Evolutionary conservation across 2,888 invertebrate species (phyloP).

Genomic region (Timema cristinae): DNA sequence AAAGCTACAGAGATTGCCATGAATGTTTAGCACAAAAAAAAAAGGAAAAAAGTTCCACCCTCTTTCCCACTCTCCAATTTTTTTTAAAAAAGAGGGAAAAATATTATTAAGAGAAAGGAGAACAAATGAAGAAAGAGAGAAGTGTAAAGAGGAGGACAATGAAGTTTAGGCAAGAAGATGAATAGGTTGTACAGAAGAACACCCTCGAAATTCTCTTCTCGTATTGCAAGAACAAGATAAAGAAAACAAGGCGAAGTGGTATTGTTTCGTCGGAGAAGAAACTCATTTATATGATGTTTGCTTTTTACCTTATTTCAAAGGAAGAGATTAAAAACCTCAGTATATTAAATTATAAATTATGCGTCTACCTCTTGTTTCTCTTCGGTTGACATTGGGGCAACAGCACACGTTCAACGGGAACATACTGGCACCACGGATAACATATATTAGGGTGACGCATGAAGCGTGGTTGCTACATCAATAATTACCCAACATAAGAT

Average conservation of each 20-base stretch:
- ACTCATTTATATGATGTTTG: conserved; percentile 11
- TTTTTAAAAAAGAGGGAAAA: conserved; percentile 13
- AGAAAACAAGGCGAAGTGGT: neutral
- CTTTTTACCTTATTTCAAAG: conserved; percentile 9
- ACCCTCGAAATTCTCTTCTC: too few species aligned
- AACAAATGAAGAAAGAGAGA: conserved; percentile 18
- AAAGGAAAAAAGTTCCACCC: too few species aligned
- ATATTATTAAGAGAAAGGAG: conserved; percentile 22
- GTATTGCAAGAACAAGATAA: too few species aligned
- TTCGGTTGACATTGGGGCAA: too few species aligned
- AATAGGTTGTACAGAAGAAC: neutral
- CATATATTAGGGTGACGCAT: too few species aligned
- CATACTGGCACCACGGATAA: too few species aligned
- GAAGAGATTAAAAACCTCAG: conserved; percentile 1
- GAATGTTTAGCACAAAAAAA: conserved; percentile 22
- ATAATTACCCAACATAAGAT: too few species aligned
- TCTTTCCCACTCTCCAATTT: neutral
- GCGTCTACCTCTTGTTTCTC: too few species aligned
- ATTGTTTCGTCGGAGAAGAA: conserved; percentile 17
- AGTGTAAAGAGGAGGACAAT: conserved; percentile 22
- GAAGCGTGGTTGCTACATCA: too few species aligned
- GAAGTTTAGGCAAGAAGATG: conserved; percentile 24
- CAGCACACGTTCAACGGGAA: too few species aligned
- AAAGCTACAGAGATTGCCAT: conserved; percentile 22
- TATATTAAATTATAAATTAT: too few species aligned